These are phyloP conservation scores for Drosophila subsilvestris DNA, from an alignment of 2,888 invertebrate species.

Conservation along the genomic window DNA sequence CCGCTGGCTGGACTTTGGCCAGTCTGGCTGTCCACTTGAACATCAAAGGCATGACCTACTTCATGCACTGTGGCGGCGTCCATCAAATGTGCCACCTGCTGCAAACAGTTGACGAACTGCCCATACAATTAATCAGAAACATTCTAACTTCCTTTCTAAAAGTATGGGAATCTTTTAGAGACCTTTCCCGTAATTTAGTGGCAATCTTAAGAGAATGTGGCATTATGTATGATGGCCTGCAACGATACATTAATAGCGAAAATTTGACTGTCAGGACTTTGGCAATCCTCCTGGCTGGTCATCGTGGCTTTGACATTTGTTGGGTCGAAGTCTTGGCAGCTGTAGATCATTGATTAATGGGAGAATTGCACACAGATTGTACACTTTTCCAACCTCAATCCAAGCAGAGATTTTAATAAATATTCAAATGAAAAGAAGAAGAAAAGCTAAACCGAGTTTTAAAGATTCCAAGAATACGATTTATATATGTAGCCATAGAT, in stretches of 20 bases:
- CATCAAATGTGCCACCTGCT: constrained; percentile 7
- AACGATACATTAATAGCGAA: background rate
- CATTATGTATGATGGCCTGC: background rate
- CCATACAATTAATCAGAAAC: constrained; percentile 3
- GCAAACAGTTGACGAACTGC: background rate
- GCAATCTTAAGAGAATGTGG: background rate
- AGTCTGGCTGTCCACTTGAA: constrained; percentile 45
- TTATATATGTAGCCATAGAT: no score
- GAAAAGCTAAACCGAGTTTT: no score
- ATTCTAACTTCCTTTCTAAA: background rate
- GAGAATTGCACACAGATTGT: no score
- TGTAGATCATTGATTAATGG: background rate
- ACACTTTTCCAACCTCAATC: no score
- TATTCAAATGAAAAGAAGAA: no score
- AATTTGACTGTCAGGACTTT: background rate
- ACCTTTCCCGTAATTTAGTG: background rate
- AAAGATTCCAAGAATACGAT: no score
- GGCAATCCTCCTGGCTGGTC: background rate
- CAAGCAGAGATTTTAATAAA: no score
- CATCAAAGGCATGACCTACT: background rate
- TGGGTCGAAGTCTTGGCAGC: constrained; percentile 6
- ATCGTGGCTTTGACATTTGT: background rate
- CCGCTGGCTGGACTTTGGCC: constrained; percentile 50
- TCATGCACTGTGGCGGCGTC: constrained; percentile 4
- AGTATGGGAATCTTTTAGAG: constrained; percentile 8